Base-by-base conservation (phyloP, 2,888 invertebrate species). In the Matsumyia berberina region DNA sequence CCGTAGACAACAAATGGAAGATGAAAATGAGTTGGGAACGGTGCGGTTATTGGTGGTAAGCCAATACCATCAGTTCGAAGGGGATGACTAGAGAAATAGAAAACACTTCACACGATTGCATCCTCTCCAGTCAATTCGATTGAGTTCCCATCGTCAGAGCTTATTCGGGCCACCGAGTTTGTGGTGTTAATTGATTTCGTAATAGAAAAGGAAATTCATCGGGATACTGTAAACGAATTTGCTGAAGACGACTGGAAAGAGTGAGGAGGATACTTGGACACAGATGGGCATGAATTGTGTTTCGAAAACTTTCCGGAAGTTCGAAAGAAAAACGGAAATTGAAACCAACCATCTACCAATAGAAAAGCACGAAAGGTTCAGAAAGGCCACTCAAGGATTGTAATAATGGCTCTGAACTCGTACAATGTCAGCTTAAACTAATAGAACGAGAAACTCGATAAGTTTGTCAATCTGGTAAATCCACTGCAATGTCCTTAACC, bases 181-280 rank as follows among this genome's bases (percentile, higher is more conserved):
- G 44, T 11, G 15, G 8, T 5, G 44, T 15, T 62, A 73, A 73
- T 64, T 73, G 74, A 57, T 74, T 74, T 74, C 66, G 39, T 66
- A 74, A 66, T 74, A 35, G 57, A 55, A 64, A 73, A 53, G 53
- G 19, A 33, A 55, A 24, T 35, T 17, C 17, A 15, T 24, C 19
- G 35, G 33, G 11, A 46, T 17, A 7, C 17, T 4, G 5, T 15
- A 11, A 35, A 12, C 1, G 5, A 31, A n/a, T 51, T 5, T 31
- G 53, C 29, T 53, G 35, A 24, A 24, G 24, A 24, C 4, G 24
- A 24, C 4, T 24, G 24, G 4, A 24, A 24, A 24, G 2, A 24
- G 24, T 24, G 24, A 4, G 2, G 24, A 24, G 4, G 24, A 4
- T 4, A 24, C 24, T 24, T 24, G 24, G 24, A 4, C 24, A 24